Evolutionary conservation across 2,113 vertebrate genomes (phyloP).

Genomic region (Sitta europaea): DNA sequence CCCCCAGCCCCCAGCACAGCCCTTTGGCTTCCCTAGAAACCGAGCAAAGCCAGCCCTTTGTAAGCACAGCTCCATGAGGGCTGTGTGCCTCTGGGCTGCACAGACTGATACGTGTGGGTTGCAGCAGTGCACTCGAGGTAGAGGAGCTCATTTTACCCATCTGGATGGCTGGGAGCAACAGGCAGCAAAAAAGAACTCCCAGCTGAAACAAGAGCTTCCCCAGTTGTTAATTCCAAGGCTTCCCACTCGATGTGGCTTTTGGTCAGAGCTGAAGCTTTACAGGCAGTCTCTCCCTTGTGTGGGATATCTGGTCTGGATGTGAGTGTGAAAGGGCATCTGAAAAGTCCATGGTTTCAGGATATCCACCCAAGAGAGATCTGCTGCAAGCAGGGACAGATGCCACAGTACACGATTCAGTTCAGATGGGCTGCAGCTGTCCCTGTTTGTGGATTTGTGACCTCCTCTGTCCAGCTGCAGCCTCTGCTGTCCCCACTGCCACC

Average conservation of each 20-base stretch:
- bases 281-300: background rate
- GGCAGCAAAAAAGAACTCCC: background rate
- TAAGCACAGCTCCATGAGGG: background rate
- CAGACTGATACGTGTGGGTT: background rate
- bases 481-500: background rate
- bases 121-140: background rate
- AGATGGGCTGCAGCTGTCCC: background rate
- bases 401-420: background rate
- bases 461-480: background rate
- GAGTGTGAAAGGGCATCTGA: background rate
- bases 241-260: background rate
- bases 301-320: background rate
- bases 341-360: background rate
- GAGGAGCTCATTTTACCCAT: background rate
- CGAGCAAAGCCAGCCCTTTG: background rate
- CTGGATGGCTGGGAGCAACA: background rate
- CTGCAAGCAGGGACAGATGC: background rate
- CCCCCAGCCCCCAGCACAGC: background rate
- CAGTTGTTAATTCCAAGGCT: background rate
- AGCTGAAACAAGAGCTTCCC: background rate
- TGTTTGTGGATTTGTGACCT: background rate
- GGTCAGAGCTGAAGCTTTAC: background rate
- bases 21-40: background rate
- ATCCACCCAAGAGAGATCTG: background rate
- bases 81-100: background rate